A percentile compares a stretch with the other conserved stretches of the same genome.
Evolutionary conservation across 2,113 vertebrate genomes (phyloP).

Genomic region (Recurvirostra avosetta): DNA sequence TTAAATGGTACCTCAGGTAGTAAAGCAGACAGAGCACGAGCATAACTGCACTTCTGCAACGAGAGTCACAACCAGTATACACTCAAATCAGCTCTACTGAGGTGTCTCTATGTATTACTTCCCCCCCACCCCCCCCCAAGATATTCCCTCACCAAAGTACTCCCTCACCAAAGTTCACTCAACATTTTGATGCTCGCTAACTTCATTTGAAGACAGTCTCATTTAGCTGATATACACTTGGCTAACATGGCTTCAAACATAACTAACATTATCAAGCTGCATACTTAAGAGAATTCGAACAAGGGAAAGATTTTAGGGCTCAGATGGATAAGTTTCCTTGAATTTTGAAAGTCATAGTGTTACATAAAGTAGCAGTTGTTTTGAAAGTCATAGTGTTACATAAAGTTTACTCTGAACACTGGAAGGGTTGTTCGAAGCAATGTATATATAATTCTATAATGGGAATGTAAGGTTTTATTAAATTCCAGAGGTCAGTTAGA

Average conservation of each 20-base stretch:
- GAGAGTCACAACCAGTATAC: not conserved
- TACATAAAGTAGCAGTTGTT: not conserved
- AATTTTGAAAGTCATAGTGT: not conserved
- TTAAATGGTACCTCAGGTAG: not conserved
- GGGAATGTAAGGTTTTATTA: not conserved
- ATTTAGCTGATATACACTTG: rapidly evolving
- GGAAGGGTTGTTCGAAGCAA: not conserved
- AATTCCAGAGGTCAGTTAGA: not conserved
- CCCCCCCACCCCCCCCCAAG: rapidly evolving
- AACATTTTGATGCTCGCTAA: not conserved
- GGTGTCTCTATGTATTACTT: not conserved
- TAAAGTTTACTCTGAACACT: not conserved
- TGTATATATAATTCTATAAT: not conserved
- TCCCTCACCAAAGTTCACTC: not conserved
- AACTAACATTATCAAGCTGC: not conserved
- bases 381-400: not conserved
- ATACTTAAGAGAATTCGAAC: not conserved
- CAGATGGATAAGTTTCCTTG: not conserved
- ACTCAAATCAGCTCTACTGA: not conserved
- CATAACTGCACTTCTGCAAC: not conserved
- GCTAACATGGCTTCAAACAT: not conserved
- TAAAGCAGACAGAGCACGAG: not conserved
- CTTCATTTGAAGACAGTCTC: not conserved
- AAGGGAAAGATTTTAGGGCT: not conserved
- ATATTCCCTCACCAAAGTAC: not conserved